Evolutionary conservation across 2,797 vertebrate species (phyloP), one percentile per base, ranked within the genome.

Genomic region (Syndactyla subalaris): DNA sequence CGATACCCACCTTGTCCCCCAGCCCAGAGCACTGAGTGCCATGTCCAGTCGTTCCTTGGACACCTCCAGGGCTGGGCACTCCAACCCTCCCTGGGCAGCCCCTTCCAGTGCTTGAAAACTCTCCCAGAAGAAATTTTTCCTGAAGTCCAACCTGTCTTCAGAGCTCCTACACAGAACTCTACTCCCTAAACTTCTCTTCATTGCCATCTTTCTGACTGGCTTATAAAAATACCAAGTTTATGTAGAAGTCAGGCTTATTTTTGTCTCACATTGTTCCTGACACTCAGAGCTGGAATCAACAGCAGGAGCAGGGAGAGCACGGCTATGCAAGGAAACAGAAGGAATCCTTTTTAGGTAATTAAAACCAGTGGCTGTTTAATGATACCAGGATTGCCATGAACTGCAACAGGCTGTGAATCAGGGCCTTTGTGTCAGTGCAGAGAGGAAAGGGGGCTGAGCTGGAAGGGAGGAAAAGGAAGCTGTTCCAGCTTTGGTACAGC

Each of bases 11-110:
- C n/a, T 65, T 65, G 43, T 51, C 8, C 29, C 43, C n/a, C 38
- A 38, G 49, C 43, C 32, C 65, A 63, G 57, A 49, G 63, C 78
- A 0, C 71, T 46, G 8, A 77, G 51, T 63, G 51, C 23, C 87
- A 63, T 15, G 0, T 24, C 32, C 72, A 82, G 48, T 0, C 2
- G 2, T 43, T 23, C 48, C 59, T 43, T 2, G 38, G 27, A 3
- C 62, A 46, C 62, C 26, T 54, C 0, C 54, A 81, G 55, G 62
- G 41, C 19, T 46, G 54, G 61, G 29, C 0, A 48, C 30, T 74
- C 8, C 70, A 61, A 21, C 20, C 1, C 30, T 27, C 39, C 55
- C 62, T 41, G 70, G 48, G 32, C 70, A 81, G 32, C 14, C 2
- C 16, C 1, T 74, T 0, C 70, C 70, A 67, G 46, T 5, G 10